These are phyloP conservation scores for Nannobrachium achirus DNA, from an alignment of 2,113 vertebrate species.

Conservation along the genomic window DNA sequence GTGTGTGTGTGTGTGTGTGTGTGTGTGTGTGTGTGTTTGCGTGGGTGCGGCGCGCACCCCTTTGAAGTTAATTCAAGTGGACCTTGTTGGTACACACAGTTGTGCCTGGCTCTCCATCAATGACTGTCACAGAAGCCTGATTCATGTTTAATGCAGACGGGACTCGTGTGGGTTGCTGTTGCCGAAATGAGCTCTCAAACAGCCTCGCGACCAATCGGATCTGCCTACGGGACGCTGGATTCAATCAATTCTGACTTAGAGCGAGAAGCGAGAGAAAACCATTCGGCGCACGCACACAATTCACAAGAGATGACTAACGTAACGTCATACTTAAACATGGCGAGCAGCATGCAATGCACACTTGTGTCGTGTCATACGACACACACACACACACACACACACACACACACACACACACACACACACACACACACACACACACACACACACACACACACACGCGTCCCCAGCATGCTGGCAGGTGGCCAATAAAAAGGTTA, in stretches of 20 bases:
- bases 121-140: neutral
- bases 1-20: neutral
- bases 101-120: neutral
- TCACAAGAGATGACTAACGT: no score
- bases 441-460: constrained; percentile 19
- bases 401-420: constrained; percentile 7
- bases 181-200: neutral
- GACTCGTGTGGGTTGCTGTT: neutral
- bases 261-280: constrained; percentile 33
- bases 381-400: neutral
- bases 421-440: neutral
- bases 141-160: constrained; percentile 12
- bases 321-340: no score
- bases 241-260: constrained; percentile 49
- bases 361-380: no score
- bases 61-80: constrained; percentile 9
- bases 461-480: constrained; percentile 65
- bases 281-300: neutral
- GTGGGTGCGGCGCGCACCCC: no score
- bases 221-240: constrained; percentile 44
- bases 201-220: constrained; percentile 14
- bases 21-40: neutral
- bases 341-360: no score
- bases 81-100: neutral
- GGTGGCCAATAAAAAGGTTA: constrained; percentile 79